phyloP scores from a whole-genome alignment of 2,797 vertebrate genomes.

The Epinephelus coioides region DNA sequence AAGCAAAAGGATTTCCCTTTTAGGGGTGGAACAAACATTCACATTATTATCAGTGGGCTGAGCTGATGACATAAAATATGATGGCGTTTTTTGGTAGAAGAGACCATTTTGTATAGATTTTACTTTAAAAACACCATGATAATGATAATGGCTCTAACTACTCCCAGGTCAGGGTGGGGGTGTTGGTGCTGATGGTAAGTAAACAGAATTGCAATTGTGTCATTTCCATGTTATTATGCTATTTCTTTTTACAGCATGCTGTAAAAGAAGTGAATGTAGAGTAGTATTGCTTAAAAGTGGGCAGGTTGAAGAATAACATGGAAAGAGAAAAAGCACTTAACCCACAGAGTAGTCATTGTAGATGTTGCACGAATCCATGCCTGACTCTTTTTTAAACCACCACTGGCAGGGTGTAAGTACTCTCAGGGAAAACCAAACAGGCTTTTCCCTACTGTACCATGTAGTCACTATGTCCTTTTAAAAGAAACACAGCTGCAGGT shows the following conservation, averaged over 20 bases:
- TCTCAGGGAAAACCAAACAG: background rate
- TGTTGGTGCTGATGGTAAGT: background rate
- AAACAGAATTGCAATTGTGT: background rate
- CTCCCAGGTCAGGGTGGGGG: background rate
- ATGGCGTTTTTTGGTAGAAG: background rate
- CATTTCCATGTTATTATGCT: background rate
- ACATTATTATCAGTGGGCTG: conserved; percentile 8
- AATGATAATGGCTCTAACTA: background rate
- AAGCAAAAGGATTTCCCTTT: conserved; percentile 4
- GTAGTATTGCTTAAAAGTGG: background rate
- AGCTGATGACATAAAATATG: conserved; percentile 19
- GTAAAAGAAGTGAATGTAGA: background rate
- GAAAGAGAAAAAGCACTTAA: background rate
- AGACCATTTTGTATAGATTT: conserved; percentile 10
- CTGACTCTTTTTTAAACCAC: background rate
- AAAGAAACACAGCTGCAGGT: background rate
- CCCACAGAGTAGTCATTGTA: too few species aligned
- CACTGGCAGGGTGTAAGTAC: background rate
- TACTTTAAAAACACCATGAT: background rate
- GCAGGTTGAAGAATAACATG: background rate
- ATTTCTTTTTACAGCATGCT: background rate
- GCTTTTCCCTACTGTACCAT: background rate
- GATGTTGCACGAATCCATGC: background rate
- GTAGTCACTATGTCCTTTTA: background rate
- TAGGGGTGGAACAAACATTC: conserved; percentile 2